phyloP scores from a whole-genome alignment of 1,140 invertebrate genomes.

The Melitaea cinxia region DNA sequence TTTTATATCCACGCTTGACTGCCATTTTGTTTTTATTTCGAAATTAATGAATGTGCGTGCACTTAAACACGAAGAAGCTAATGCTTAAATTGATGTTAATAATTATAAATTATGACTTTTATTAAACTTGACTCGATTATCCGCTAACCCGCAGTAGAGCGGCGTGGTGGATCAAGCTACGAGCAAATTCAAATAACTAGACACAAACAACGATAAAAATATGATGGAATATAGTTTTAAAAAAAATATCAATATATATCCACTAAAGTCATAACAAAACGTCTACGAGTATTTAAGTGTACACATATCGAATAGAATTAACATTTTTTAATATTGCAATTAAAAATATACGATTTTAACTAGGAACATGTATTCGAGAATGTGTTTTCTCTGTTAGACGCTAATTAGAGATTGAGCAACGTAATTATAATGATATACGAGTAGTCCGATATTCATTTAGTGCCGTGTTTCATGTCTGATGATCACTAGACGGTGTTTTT shows the following conservation, averaged over 20 bases:
- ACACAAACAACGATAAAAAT: no score
- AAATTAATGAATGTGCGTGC: constrained; percentile 24
- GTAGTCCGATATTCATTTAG: constrained; percentile 6
- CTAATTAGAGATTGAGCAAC: constrained; percentile 8
- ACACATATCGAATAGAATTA: not conserved
- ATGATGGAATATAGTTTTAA: not conserved
- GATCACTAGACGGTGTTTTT: not conserved
- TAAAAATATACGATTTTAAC: not conserved
- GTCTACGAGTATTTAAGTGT: not conserved
- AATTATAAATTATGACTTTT: no score
- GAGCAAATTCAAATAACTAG: no score
- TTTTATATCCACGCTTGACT: constrained; percentile 65
- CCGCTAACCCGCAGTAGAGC: no score
- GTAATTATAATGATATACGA: constrained; percentile 2
- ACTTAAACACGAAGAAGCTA: constrained; percentile 16
- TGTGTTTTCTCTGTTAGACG: constrained; percentile 3
- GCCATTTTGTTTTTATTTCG: constrained; percentile 59
- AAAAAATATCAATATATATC: no score
- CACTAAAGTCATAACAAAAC: no score
- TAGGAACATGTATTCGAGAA: constrained; percentile 12
- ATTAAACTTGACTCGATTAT: no score
- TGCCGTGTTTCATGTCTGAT: constrained; percentile 3
- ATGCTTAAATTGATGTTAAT: no score
- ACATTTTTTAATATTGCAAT: not conserved
- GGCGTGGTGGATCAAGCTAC: no score